Percentiles rank a stretch among this genome's conserved stretches.
Evolutionary conservation across 1,140 invertebrate genomes (phyloP).

Genomic region (Brachionus paranguensis): DNA sequence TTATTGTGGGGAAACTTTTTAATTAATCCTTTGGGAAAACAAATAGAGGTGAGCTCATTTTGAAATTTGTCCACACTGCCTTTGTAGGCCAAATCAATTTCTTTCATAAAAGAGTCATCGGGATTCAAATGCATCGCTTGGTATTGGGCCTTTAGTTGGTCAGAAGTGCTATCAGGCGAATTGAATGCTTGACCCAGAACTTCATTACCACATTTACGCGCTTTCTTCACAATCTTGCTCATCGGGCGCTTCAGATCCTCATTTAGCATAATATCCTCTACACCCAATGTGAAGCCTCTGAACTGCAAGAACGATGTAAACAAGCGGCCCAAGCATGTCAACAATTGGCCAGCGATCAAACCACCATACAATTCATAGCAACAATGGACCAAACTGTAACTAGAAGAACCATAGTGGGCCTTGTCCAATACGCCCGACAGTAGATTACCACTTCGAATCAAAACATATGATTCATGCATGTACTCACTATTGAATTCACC

Average conservation of each 20-base stretch:
- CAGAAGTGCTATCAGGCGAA: constrained; percentile 59
- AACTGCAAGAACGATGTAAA: constrained; percentile 84
- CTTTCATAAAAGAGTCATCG: constrained; percentile 69
- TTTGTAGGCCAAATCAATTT: constrained; percentile 82
- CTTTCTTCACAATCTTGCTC: constrained; percentile 63
- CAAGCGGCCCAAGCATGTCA: constrained; percentile 82
- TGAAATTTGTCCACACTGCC: constrained; percentile 70
- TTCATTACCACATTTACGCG: constrained; percentile 59
- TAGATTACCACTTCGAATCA: constrained; percentile 80
- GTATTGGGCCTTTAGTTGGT: constrained; percentile 58
- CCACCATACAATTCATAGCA: constrained; percentile 92
- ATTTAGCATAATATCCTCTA: constrained; percentile 69
- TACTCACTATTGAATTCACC: constrained; percentile 6
- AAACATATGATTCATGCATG: constrained; percentile 81
- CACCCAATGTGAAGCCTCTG: constrained; percentile 86
- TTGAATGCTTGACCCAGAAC: constrained; percentile 63
- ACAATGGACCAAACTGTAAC: constrained; percentile 84
- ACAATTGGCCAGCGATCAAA: constrained; percentile 67
- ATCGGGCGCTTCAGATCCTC: constrained; percentile 59
- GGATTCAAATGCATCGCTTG: constrained; percentile 64
- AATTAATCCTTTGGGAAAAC: constrained; percentile 71
- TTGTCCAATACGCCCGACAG: constrained; percentile 92
- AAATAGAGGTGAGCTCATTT: constrained; percentile 81
- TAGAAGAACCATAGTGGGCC: constrained; percentile 86
- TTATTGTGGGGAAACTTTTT: constrained; percentile 87